These are phyloP conservation scores for Lepidocyrtinus sp. DNA, from an alignment of 2,888 invertebrate genomes.

Conservation along the genomic window DNA sequence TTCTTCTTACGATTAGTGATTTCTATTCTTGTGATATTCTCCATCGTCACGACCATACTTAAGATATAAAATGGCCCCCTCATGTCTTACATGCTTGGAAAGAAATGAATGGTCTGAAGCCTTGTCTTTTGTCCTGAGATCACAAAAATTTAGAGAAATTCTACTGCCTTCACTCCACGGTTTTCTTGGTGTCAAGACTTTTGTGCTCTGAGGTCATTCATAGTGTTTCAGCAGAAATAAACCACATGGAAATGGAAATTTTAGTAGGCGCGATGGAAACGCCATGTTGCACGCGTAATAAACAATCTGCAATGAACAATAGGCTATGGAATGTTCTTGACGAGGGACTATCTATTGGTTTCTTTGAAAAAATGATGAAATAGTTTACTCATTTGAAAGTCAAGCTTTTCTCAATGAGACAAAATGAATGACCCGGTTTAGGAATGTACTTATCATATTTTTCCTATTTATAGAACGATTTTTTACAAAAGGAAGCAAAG, in stretches of 20 bases:
- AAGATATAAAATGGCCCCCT: neutral
- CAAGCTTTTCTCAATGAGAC: constrained; percentile 4
- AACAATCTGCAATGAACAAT: neutral
- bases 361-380: neutral
- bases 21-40: neutral
- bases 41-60: neutral
- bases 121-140: neutral
- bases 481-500: neutral
- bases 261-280: neutral
- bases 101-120: constrained; percentile 15
- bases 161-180: neutral
- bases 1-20: too few relatives aligned
- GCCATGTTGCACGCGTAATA: neutral
- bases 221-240: neutral
- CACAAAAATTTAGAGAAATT: neutral
- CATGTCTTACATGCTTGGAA: constrained; percentile 19
- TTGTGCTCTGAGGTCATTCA: constrained; percentile 7
- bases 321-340: neutral
- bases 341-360: too few relatives aligned
- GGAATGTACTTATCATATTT: constrained; percentile 2
- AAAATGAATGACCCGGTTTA: constrained; percentile 27
- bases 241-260: neutral
- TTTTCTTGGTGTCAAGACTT: neutral
- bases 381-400: constrained; percentile 23
- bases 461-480: constrained; percentile 32